These are phyloP conservation scores for Xylocopa sonorina DNA, from an alignment of 1,140 invertebrate species.

Conservation along the genomic window DNA sequence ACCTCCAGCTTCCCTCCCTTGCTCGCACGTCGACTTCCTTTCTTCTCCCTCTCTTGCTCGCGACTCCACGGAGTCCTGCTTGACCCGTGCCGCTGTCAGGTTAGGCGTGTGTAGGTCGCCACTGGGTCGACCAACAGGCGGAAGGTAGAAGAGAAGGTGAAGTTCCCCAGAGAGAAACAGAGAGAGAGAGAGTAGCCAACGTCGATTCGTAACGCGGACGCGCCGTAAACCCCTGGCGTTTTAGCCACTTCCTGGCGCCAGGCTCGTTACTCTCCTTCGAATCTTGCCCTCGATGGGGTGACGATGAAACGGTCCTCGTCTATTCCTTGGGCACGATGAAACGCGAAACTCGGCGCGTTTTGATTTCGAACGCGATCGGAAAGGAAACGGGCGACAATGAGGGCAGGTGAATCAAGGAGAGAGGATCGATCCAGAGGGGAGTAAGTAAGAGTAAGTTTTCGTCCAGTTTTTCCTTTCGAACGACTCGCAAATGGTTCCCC, in stretches of 20 bases:
- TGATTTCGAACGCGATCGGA: too few species aligned
- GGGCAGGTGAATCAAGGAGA: too few species aligned
- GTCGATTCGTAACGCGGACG: constrained; percentile 40
- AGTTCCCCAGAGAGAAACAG: too few species aligned
- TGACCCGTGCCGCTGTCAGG: constrained; percentile 50
- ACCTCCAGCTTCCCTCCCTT: constrained; percentile 43
- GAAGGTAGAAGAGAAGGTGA: constrained; percentile 33
- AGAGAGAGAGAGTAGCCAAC: constrained; percentile 25
- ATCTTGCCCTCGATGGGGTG: too few species aligned
- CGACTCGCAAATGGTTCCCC: too few species aligned
- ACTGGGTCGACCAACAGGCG: constrained; percentile 43
- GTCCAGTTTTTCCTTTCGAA: too few species aligned
- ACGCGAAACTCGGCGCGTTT: too few species aligned
- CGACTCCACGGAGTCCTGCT: constrained; percentile 36
- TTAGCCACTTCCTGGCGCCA: constrained; percentile 39
- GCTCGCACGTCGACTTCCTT: constrained; percentile 17
- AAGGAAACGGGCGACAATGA: too few species aligned
- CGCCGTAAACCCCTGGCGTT: constrained; percentile 35
- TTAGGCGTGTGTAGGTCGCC: constrained; percentile 53
- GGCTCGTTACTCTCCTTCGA: neutral
- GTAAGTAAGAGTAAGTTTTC: too few species aligned
- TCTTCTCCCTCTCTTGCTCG: constrained; percentile 1
- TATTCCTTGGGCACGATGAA: too few species aligned
- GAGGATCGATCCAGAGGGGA: too few species aligned
- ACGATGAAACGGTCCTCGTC: too few species aligned